Conservation (phyloP, 2,113 vertebrate species). For the Cygnus atratus region DNA sequence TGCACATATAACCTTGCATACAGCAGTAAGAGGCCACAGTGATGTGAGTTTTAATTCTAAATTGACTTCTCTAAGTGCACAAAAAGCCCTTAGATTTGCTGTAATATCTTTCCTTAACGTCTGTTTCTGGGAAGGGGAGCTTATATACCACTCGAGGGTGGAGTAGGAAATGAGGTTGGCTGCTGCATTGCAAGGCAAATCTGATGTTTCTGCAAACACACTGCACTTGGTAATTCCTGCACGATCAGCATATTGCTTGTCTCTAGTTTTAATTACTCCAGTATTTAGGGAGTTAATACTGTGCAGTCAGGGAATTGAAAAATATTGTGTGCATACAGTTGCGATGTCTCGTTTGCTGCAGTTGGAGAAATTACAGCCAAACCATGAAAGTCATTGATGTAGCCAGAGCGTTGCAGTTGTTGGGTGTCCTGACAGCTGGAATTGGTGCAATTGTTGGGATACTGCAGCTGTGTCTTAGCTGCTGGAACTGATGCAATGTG, state of each 20-base stretch:
- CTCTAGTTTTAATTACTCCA: constrained; percentile 17
- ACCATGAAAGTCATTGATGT: neutral
- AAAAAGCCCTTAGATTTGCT: neutral
- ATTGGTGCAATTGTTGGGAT: neutral
- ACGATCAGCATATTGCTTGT: neutral
- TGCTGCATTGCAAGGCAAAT: neutral
- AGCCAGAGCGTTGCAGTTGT: neutral
- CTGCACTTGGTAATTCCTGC: neutral
- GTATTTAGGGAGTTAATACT: constrained; percentile 24
- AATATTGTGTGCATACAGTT: neutral
- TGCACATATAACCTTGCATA: neutral
- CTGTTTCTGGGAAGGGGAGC: neutral
- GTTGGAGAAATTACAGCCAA: neutral
- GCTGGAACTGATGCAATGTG: neutral
- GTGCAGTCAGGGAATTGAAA: neutral
- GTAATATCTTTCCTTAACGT: neutral
- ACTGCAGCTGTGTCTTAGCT: neutral
- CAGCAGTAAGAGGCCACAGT: neutral
- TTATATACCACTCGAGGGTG: neutral
- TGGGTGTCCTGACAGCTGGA: neutral
- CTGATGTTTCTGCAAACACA: neutral
- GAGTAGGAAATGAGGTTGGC: neutral
- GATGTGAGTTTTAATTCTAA: neutral
- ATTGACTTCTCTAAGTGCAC: neutral
- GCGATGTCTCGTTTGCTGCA: constrained; percentile 11